A percentile compares a stretch with the other conserved stretches of the same genome.
Evolutionary conservation across 1,140 invertebrate species (phyloP).

Genomic region (Drosophila paulistorum): DNA sequence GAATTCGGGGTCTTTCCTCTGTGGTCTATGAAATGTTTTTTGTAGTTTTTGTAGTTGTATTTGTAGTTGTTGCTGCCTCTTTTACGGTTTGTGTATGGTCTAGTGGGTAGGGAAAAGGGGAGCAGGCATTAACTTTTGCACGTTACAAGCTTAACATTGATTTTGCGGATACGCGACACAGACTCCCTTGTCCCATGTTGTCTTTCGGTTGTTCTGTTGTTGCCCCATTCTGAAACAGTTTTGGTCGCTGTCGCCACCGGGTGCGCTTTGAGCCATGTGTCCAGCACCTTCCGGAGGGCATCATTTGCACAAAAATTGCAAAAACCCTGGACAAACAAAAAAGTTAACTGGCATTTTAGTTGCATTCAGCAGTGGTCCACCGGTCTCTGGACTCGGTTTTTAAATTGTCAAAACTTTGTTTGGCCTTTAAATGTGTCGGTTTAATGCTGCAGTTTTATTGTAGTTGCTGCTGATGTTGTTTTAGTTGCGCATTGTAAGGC

Average conservation of each 20-base stretch:
- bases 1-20: slow-evolving; percentile 20
- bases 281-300: slow-evolving; percentile 67
- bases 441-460: not conserved
- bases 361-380: slow-evolving; percentile 14
- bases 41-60: slow-evolving; percentile 34
- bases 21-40: slow-evolving; percentile 28
- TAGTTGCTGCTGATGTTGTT: not conserved
- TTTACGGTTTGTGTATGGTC: not conserved
- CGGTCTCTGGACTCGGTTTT: slow-evolving; percentile 12
- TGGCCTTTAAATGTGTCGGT: slow-evolving; percentile 48
- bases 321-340: slow-evolving; percentile 57
- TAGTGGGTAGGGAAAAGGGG: slow-evolving; percentile 14
- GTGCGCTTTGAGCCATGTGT: slow-evolving; percentile 63
- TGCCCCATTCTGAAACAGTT: slow-evolving; percentile 25
- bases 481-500: slow-evolving; percentile 20
- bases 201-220: not conserved
- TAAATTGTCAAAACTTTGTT: slow-evolving; percentile 16
- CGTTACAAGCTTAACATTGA: slow-evolving; percentile 75
- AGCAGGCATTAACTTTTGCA: slow-evolving; percentile 68
- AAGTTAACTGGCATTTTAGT: slow-evolving; percentile 62
- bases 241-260: slow-evolving; percentile 24
- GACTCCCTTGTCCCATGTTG: slow-evolving; percentile 7
- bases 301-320: slow-evolving; percentile 78
- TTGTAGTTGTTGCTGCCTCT: not conserved
- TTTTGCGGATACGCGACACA: slow-evolving; percentile 57